A percentile compares a stretch with the other conserved stretches of the same genome.
Conservation (phyloP, 1,140 invertebrate genomes). For the Palaemon carinicauda region DNA sequence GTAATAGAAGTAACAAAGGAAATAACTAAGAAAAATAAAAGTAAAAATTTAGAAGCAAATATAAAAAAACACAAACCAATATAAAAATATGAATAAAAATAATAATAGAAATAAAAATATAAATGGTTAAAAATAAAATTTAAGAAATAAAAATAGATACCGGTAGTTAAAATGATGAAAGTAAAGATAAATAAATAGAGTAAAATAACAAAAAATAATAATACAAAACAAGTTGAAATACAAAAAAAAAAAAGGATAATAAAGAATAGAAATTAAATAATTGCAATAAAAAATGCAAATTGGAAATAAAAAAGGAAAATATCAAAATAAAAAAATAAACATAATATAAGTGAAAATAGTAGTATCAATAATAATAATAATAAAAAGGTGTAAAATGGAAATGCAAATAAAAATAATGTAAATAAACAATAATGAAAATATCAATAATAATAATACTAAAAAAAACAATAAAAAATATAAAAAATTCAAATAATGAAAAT, state of each 20-base stretch:
- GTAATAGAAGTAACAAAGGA: no score
- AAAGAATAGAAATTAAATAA: not conserved
- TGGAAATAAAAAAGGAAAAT: not conserved
- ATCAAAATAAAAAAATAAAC: no score
- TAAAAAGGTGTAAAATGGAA: no score
- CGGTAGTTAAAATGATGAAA: not conserved
- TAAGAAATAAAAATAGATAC: not conserved
- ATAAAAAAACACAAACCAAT: not conserved
- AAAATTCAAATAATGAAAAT: no score
- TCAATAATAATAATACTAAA: no score
- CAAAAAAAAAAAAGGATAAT: not conserved
- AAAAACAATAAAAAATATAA: no score
- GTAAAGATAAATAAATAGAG: not conserved
- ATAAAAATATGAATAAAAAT: not conserved
- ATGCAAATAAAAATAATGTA: no score
- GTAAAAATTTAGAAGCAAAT: no score
- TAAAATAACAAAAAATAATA: not conserved
- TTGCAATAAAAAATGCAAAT: not conserved
- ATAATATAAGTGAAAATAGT: no score
- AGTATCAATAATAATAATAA: no score
- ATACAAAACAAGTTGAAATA: not conserved
- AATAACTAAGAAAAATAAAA: no score
- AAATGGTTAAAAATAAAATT: not conserved
- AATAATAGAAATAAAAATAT: not conserved
- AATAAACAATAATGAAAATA: no score